Evolutionary conservation across 2,888 invertebrate genomes (phyloP), one percentile per base, ranked within the genome.

Genomic region (Metacarcinus magister): DNA sequence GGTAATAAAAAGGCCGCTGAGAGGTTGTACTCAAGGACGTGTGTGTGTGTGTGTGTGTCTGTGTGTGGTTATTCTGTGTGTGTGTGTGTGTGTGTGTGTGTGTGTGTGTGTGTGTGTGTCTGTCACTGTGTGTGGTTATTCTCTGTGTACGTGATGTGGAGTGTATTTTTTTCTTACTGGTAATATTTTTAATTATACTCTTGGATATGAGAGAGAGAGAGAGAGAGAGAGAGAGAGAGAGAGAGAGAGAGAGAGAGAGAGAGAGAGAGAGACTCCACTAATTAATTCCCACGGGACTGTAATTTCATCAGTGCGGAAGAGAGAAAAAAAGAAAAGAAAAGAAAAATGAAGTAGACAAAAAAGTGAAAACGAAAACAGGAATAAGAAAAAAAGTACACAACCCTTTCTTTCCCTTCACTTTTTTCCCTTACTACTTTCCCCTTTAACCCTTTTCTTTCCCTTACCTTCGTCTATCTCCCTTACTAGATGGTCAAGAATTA

Each of bases 31-130:
- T 54, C 54, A 54, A 54, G 54, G 8, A 16, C 44, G 75, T 43
- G 43, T 39, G 43, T 82, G 94, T 89, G 94, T 87, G 87, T 87
- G 87, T 94, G 94, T 94, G 87, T 94, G 94, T 89, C 48, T 94
- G 87, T 94, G 82, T 46, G 87, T 94, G 94, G 23, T 23, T n/a
- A 23, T 67, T 67, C n/a, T n/a, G n/a, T 54, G 87, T 67, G 82
- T 94, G 94, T 94, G 82, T 94, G 87, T 94, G 82, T 94, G 43
- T 94, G 82, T 82, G 82, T 75, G 43, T 93, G 93, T 60, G 60
- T 93, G 93, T 60, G 2, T 39, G 91, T 44, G 7, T 91, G 91
- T 93, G 60, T 93, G 93, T 32, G 60, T 60, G 60, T 93, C n/a
- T 43, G 60, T 43, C n/a, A n/a, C n/a, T 75, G 39, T 39, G 46